Evolutionary conservation across 2,113 vertebrate genomes (phyloP).

Genomic region (Pangasianodon gigas): DNA sequence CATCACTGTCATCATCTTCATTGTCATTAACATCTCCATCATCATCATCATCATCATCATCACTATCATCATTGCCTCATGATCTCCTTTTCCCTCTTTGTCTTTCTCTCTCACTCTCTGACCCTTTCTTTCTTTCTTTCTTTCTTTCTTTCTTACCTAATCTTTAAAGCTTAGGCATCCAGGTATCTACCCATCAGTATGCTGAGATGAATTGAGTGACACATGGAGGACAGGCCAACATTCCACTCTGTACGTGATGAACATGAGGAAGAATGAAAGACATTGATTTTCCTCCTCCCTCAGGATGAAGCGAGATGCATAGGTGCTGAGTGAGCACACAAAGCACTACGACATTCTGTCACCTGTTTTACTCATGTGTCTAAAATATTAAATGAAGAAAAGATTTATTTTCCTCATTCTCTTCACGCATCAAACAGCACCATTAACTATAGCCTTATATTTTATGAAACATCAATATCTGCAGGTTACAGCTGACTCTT

Average conservation of each 20-base stretch:
- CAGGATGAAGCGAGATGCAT: background rate
- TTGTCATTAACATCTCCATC: background rate
- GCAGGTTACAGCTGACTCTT: no score
- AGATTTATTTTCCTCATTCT: background rate
- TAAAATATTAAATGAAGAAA: background rate
- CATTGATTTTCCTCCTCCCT: background rate
- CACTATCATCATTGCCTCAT: background rate
- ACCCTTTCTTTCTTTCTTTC: constrained; percentile 52
- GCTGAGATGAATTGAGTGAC: background rate
- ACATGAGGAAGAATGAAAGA: background rate
- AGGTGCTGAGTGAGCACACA: background rate
- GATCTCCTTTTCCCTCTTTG: background rate
- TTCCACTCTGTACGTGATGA: background rate
- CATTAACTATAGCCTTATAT: no score
- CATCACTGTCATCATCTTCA: background rate
- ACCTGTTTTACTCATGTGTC: background rate
- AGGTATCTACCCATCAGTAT: background rate
- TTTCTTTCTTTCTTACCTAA: constrained; percentile 41
- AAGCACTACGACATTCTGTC: background rate
- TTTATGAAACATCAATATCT: no score
- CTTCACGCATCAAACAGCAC: background rate
- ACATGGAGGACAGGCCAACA: background rate
- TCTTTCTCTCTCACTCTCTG: background rate
- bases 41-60: background rate
- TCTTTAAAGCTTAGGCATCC: background rate